These are phyloP conservation scores for Plodia interpunctella DNA, from an alignment of 1,140 invertebrate species.

Conservation along the genomic window DNA sequence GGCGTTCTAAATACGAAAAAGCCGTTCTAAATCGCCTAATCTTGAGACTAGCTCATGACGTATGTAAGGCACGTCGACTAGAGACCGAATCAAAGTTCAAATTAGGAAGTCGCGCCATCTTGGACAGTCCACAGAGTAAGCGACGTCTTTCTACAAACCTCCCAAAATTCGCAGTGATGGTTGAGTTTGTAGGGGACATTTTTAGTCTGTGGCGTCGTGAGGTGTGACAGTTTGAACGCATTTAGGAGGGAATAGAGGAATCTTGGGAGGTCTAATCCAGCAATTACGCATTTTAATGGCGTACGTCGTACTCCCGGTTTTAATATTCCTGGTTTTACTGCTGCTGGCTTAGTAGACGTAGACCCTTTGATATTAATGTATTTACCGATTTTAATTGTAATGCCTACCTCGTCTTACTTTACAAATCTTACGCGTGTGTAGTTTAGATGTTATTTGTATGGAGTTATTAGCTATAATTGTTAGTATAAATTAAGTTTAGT, in stretches of 20 bases:
- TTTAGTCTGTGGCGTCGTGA: slow-evolving; percentile 27
- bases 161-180: slow-evolving; percentile 8
- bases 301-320: slow-evolving; percentile 54
- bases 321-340: slow-evolving; percentile 74
- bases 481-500: too few relatives aligned
- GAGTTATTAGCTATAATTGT: too few relatives aligned
- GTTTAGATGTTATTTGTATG: not conserved
- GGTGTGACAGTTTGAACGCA: slow-evolving; percentile 38
- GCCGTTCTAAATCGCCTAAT: slow-evolving; percentile 68
- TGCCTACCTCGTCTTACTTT: slow-evolving; percentile 6
- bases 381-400: slow-evolving; percentile 55
- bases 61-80: slow-evolving; percentile 61
- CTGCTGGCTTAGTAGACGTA: slow-evolving; percentile 42
- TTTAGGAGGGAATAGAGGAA: slow-evolving; percentile 58
- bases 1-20: slow-evolving; percentile 64
- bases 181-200: slow-evolving; percentile 8
- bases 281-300: slow-evolving; percentile 76
- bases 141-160: not conserved
- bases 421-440: slow-evolving; percentile 5
- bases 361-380: slow-evolving; percentile 53
- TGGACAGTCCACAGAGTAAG: slow-evolving; percentile 44
- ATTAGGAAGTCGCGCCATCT: slow-evolving; percentile 46
- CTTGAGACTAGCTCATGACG: slow-evolving; percentile 67
- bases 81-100: slow-evolving; percentile 39
- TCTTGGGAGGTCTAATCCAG: slow-evolving; percentile 72